These are phyloP conservation scores for Trichonephila clavipes DNA, from an alignment of 1,140 invertebrate genomes.

Conservation along the genomic window DNA sequence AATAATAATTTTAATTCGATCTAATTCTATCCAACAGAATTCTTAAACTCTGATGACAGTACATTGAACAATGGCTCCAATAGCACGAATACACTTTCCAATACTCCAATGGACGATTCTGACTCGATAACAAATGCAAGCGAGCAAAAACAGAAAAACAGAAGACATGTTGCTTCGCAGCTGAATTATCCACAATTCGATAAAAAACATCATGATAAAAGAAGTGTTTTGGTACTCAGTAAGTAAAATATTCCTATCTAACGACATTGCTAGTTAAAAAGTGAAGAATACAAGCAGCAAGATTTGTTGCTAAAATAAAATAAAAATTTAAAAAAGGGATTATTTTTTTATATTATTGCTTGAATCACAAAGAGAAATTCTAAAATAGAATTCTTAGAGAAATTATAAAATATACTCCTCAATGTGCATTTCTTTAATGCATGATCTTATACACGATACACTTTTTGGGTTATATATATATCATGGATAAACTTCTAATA, in stretches of 20 bases:
- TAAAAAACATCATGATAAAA: neutral
- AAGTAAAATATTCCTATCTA: neutral
- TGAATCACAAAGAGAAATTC: too few species aligned
- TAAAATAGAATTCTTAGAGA: too few species aligned
- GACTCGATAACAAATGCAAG: too few species aligned
- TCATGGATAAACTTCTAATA: too few species aligned
- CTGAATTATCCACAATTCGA: neutral
- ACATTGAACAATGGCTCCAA: neutral
- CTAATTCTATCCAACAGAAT: neutral
- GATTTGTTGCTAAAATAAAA: too few species aligned
- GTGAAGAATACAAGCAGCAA: neutral
- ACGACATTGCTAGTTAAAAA: neutral
- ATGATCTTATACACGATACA: too few species aligned
- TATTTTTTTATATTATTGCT: too few species aligned
- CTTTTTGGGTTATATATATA: too few species aligned
- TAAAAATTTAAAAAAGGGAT: too few species aligned
- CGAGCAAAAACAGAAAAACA: neutral
- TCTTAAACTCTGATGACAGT: neutral
- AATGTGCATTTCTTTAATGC: too few species aligned
- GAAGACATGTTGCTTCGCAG: neutral
- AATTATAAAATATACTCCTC: too few species aligned
- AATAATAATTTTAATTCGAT: neutral
- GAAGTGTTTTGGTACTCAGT: constrained; percentile 1
- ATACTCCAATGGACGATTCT: neutral
- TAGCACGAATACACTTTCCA: neutral